Conservation (phyloP, 2,113 vertebrate species). For the Entosphenus tridentatus region DNA sequence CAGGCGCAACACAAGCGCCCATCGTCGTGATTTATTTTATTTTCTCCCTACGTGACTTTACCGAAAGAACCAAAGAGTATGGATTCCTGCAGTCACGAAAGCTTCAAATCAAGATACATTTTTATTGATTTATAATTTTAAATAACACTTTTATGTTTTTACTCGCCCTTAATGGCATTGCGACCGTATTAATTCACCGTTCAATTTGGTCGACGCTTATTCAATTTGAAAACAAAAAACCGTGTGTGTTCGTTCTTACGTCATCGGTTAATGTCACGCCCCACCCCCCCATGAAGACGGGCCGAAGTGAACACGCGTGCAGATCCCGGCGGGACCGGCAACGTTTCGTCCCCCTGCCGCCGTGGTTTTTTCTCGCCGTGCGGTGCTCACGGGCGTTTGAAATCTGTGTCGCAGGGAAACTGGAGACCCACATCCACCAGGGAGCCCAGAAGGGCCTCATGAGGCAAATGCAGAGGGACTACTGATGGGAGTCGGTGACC, state of each 20-base stretch:
- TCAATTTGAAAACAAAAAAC: neutral
- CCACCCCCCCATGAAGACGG: neutral
- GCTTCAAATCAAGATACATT: no score
- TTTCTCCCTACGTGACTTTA: no score
- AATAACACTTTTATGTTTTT: no score
- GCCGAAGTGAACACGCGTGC: neutral
- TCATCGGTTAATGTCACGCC: neutral
- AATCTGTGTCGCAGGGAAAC: constrained; percentile 41
- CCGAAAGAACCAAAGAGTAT: no score
- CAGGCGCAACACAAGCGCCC: no score
- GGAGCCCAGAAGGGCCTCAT: constrained; percentile 88
- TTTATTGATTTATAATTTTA: no score
- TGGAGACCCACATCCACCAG: constrained; percentile 76
- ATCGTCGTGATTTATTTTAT: no score
- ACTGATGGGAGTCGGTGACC: constrained; percentile 13
- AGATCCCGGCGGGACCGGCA: neutral
- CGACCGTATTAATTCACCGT: no score
- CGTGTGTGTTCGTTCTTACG: neutral
- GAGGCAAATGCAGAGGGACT: constrained; percentile 28
- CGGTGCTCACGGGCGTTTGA: neutral
- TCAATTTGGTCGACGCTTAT: neutral
- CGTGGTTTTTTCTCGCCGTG: neutral
- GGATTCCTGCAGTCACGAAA: no score
- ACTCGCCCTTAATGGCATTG: no score
- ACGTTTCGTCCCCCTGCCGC: neutral